A percentile compares a stretch with the other conserved stretches of the same genome.
These are phyloP conservation scores for Neoitamus cyanurus DNA, from an alignment of 2,888 invertebrate species.

Conservation along the genomic window DNA sequence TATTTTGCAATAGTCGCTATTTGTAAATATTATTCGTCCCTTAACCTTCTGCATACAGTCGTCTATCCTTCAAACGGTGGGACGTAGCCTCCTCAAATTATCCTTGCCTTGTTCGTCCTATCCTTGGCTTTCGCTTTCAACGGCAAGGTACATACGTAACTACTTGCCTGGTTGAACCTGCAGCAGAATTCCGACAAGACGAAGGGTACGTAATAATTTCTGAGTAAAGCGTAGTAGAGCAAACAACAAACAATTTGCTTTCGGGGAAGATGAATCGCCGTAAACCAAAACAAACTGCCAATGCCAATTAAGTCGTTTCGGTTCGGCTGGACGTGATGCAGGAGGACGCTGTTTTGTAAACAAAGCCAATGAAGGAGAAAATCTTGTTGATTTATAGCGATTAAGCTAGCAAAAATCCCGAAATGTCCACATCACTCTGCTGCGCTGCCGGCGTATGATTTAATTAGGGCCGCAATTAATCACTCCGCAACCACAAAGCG, in stretches of 20 bases:
- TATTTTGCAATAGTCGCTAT: too few species aligned
- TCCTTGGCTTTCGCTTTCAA: background rate
- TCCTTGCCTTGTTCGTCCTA: background rate
- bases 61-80: too few species aligned
- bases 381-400: background rate
- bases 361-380: background rate
- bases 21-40: too few species aligned
- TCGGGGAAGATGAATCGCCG: background rate
- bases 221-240: background rate
- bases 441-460: background rate
- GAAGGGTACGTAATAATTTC: background rate
- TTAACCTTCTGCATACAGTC: too few species aligned
- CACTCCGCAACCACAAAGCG: background rate
- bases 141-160: background rate
- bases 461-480: background rate
- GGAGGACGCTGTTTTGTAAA: background rate
- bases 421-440: background rate
- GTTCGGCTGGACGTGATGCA: background rate
- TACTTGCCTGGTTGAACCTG: background rate
- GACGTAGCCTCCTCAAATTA: background rate
- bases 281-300: conserved; percentile 5
- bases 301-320: conserved; percentile 1
- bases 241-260: background rate
- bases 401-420: background rate
- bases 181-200: background rate